Base-by-base conservation (phyloP, 2,113 vertebrate species). In the Atherinomorus stipes region DNA sequence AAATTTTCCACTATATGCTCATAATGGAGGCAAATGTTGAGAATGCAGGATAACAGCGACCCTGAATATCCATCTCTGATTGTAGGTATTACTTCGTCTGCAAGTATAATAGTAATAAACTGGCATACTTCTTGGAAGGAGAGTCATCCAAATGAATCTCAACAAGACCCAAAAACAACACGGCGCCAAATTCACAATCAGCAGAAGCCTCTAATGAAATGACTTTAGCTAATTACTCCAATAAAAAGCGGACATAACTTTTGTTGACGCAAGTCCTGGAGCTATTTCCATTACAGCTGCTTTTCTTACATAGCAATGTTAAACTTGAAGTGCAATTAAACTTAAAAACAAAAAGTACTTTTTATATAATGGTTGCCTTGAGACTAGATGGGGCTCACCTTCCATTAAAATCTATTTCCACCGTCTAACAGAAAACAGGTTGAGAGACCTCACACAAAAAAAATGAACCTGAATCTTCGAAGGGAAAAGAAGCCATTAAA, bases 181-280 rank as follows among this genome's bases (percentile, higher is more conserved):
- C 84, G 89, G 86, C 85, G 85, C 86, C 80, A 80, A 79, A 87
- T 84, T 72, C 80, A 65, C 68, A 65, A 78, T 88, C 77, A 75
- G 65, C 38, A 69, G 25, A 58, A 63, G 64, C 38, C 59, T 85
- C 59, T 85, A 71, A 75, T 74, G 76, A 73, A 66, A 85, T 72
- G 64, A 71, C 88, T 88, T 91, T 64, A 84, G 81, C 78, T 90
- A 91, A 94, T 92, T 90, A 87, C 88, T 88, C 31, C 85, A 71
- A 85, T 89, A 90, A 91, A 80, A 67, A 69, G 71, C 80, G 81
- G 84, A 74, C 64, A 87, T 84, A 88, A 88, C 81, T 83, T 92
- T 90, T 90, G 84, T 89, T 86, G 87, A 78, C 84, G 77, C 50
- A 62, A 75, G 85, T 74, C 81, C 70, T 73, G 74, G 16, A 85